phyloP scores from a whole-genome alignment of 1,140 invertebrate species.

The Drosophila saltans region DNA sequence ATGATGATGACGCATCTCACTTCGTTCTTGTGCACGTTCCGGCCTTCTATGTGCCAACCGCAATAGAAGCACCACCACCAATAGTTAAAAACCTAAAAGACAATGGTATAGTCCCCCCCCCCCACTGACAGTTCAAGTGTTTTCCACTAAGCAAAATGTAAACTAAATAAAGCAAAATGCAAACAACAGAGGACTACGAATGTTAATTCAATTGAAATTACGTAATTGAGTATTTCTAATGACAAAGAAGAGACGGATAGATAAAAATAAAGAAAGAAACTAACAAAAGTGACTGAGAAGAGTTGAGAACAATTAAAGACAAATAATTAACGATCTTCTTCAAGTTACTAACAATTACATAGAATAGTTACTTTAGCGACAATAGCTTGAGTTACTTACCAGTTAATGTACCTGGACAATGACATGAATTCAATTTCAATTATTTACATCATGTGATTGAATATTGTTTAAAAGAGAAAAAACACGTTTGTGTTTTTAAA shows the following conservation, averaged over 20 bases:
- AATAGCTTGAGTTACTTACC: neutral
- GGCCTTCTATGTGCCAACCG: slow-evolving; percentile 11
- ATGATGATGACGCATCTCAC: slow-evolving; percentile 24
- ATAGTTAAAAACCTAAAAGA: slow-evolving; percentile 36
- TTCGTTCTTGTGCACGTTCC: slow-evolving; percentile 71
- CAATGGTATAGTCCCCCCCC: slow-evolving; percentile 13
- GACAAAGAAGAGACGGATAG: slow-evolving; percentile 1
- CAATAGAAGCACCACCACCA: slow-evolving; percentile 11
- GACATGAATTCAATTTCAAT: too few relatives aligned
- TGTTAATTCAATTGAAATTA: slow-evolving; percentile 64
- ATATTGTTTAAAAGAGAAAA: too few relatives aligned
- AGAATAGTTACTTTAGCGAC: neutral
- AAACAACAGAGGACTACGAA: slow-evolving; percentile 41
- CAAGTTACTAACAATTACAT: neutral
- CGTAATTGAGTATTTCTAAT: slow-evolving; percentile 57
- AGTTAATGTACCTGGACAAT: too few relatives aligned
- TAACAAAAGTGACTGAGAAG: too few relatives aligned
- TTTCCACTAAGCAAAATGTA: slow-evolving; percentile 50
- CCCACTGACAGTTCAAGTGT: slow-evolving; percentile 46
- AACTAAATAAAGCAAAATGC: slow-evolving; percentile 32
- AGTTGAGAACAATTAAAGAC: neutral
- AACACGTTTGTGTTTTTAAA: too few relatives aligned
- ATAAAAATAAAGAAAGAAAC: neutral
- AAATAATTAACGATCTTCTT: neutral
- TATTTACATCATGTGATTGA: too few relatives aligned